Base-by-base conservation (phyloP, 2,797 vertebrate species). In the Denticeps clupeoides region DNA sequence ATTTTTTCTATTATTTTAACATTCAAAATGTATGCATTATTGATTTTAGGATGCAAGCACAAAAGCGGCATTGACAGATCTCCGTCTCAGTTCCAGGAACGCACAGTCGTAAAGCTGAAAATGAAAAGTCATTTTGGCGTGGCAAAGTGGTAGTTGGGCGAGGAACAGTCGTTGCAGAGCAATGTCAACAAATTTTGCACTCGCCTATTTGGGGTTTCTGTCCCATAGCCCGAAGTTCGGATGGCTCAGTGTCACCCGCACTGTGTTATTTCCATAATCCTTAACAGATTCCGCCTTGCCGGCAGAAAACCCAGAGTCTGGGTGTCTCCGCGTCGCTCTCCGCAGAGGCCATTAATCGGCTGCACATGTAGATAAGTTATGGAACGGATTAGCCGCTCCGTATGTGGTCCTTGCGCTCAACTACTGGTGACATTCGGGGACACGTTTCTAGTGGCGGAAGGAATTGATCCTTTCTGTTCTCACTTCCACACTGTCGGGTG, bases 211-310 rank as follows among this genome's bases (percentile, higher is more conserved):
- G 50, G 51, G 60, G 53, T 56, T 65, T 62, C 45, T 54, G 55
- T 53, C 58, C 56, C 55, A 47, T 60, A 51, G 53, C 51, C 63
- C 28, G 55, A 53, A 68, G 71, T 65, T 68, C 79, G 79, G 75
- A 78, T 64, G 53, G 65, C 64, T 73, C 62, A 38, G 68, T 73
- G 75, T 82, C 74, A 80, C 74, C 75, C 74, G 60, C 79, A 80
- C 78, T 72, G n/a, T n/a, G 75, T 74, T 82, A 77, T 75, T 79
- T 70, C 64, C 63, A 50, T 82, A 86, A 86, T 84, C 77, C 79
- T 59, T 79, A 84, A 83, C 82, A 84, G 81, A 83, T 82, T 79
- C 71, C 69, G 76, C 80, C 76, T 78, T 63, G 65, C 75, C 76
- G 73, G 74, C 71, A 72, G 68, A 78, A 66, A 77, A 73, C 73